Evolutionary conservation across 2,888 invertebrate species (phyloP), one percentile per base, ranked within the genome.

Genomic region (Hemicrepidius hirtus): DNA sequence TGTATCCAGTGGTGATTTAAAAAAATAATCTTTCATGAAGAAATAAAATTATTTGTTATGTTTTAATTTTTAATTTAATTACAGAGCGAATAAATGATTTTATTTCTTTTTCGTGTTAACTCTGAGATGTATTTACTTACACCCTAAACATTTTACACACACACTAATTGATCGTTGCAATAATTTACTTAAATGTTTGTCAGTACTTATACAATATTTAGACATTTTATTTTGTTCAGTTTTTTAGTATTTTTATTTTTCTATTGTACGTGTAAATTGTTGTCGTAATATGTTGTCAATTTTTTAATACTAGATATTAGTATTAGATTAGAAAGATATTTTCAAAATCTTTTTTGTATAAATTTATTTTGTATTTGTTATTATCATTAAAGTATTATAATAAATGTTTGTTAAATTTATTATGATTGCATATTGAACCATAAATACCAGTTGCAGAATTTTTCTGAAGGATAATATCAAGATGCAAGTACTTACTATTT

Each of bases 331-430:
- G 24, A n/a, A 53, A 53, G 5, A 12, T 53, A 53, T 49, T 49
- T 49, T 49, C 21, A 49, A 49, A 49, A 49, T 49, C 49, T 49
- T 24, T 24, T 49, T 49, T 49, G 21, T 49, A 49, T 49, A 21
- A 49, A 49, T n/a, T 49, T 49, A 24, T 49, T 49, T 49, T 49
- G 21, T 49, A 21, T 49, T 46, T 24, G 24, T 49, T 49, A 49
- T 49, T 12, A 20, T n/a, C 3, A 49, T 20, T 49, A 49, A 49
- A 49, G 24, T 49, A 24, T 49, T 46, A 20, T 20, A 20, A 46
- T 10, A 46, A 46, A 46, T n/a, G 16, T 44, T 44, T 44, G 24
- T 24, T 2, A 24, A 24, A 24, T 24, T 2, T 24, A 24, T 24
- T 24, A n/a, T n/a, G n/a, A n/a, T n/a, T n/a, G n/a, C n/a, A n/a